phyloP scores from a whole-genome alignment of 1,140 invertebrate species.

The Orchesella cincta region DNA sequence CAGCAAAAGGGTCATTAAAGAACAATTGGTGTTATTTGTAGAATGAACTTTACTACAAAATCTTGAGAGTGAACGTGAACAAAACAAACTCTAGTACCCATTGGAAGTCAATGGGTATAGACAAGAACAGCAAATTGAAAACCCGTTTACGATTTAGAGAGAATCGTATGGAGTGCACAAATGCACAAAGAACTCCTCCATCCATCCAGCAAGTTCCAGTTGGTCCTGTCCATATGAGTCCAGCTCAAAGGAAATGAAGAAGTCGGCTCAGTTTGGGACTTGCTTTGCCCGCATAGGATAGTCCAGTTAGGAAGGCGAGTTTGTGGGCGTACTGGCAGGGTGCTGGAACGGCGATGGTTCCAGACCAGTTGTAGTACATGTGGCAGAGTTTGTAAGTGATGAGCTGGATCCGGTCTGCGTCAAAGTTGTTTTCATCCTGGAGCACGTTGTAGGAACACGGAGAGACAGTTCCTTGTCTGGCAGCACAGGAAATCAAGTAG shows the following conservation, averaged over 20 bases:
- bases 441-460: slow-evolving; percentile 81
- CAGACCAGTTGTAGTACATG: slow-evolving; percentile 78
- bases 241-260: slow-evolving; percentile 56
- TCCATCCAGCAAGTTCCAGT: no score
- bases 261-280: slow-evolving; percentile 49
- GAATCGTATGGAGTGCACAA: no score
- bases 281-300: slow-evolving; percentile 55
- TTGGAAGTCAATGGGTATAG: no score
- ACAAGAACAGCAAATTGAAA: no score
- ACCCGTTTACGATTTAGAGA: no score
- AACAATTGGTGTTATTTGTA: no score
- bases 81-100: no score
- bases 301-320: slow-evolving; percentile 73
- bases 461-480: slow-evolving; percentile 74
- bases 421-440: slow-evolving; percentile 63
- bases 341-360: slow-evolving; percentile 68
- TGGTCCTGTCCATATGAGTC: no score
- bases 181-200: no score
- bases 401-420: slow-evolving; percentile 69
- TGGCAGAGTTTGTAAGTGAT: slow-evolving; percentile 79
- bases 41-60: no score
- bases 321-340: slow-evolving; percentile 85
- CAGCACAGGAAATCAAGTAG: slow-evolving; percentile 75
- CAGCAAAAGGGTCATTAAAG: no score
- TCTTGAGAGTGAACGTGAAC: no score